Base-by-base conservation (phyloP, 2,888 invertebrate species). In the Athripsodes cinereus region DNA sequence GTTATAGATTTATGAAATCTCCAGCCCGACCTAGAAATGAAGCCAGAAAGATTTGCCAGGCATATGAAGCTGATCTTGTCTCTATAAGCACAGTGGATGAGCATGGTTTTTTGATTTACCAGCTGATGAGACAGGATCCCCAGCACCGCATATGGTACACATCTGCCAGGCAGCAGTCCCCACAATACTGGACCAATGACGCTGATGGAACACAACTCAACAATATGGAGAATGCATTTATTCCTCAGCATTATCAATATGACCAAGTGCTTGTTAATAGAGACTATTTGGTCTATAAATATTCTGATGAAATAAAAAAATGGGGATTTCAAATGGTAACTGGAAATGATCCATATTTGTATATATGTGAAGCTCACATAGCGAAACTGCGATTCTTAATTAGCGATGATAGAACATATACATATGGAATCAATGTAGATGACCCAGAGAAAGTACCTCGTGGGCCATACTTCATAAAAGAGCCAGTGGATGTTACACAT, bases 1-100 rank as follows among this genome's bases (percentile, higher is more conserved):
- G 96, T 72, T 96, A 93, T 71, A 85, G 91, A 53, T 96, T 96
- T 68, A 90, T 92, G 2, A 89, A 91, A 68, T 93, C 92, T 3
- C 95, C 95, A 0, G 81, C 85, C 66, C 87, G 86, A 57, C 85
- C 84, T 46, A 84, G 88, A 68, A 86, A 84, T 66, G 93, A 93
- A 66, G 93, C 95, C 0, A 82, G 87, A 65, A 84, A 84, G 67
- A 88, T 91, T 66, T 96, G 95, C 69, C 85, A 87, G 77, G 88
- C 90, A 0, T 89, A 86, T 67, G 87, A 88, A 67, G 85, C 92
- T 1, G 91, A 94, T 69, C 74, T 96, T 54, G 78, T 89, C 0
- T 86, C 90, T 62, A 83, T 96, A 5, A 90, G 90, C 69, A 86
- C 81, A 57, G 77, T 87, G 2, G 92, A 92, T 60, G 96, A 96